A percentile compares a stretch with the other conserved stretches of the same genome.
Evolutionary conservation across 2,888 invertebrate species (phyloP).

Genomic region (Epiblema foenella): DNA sequence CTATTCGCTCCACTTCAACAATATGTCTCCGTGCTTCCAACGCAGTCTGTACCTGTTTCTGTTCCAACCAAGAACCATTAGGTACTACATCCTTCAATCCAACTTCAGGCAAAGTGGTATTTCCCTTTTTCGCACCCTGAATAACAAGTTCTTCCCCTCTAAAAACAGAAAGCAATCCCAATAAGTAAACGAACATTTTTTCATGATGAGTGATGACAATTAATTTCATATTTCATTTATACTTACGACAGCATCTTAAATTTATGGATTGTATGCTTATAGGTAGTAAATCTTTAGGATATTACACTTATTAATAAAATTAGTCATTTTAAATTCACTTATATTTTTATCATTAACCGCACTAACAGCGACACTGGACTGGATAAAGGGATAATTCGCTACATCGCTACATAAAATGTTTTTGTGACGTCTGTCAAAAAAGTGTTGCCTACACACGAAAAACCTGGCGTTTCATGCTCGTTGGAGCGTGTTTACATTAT

Average conservation of each 20-base stretch:
- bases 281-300: not conserved
- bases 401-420: not conserved
- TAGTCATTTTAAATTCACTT: constrained; percentile 17
- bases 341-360: not conserved
- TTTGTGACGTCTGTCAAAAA: constrained; percentile 18
- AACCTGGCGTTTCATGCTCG: not conserved
- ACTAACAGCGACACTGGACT: not conserved
- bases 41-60: constrained; percentile 84
- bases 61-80: constrained; percentile 84
- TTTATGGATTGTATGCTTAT: constrained; percentile 49
- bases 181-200: constrained; percentile 24
- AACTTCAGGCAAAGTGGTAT: constrained; percentile 76
- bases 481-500: not conserved
- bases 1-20: constrained; percentile 83
- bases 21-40: constrained; percentile 81
- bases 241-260: constrained; percentile 65
- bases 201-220: constrained; percentile 7
- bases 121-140: constrained; percentile 73
- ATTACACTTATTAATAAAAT: constrained; percentile 1
- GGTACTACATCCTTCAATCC: constrained; percentile 84
- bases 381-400: not conserved
- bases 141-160: constrained; percentile 72
- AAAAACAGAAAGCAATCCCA: constrained; percentile 47
- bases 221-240: not conserved
- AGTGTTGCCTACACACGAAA: constrained; percentile 4